A percentile compares a stretch with the other conserved stretches of the same genome.
phyloP scores from a whole-genome alignment of 2,888 invertebrate species.

The Drosophila flavopinicola region DNA sequence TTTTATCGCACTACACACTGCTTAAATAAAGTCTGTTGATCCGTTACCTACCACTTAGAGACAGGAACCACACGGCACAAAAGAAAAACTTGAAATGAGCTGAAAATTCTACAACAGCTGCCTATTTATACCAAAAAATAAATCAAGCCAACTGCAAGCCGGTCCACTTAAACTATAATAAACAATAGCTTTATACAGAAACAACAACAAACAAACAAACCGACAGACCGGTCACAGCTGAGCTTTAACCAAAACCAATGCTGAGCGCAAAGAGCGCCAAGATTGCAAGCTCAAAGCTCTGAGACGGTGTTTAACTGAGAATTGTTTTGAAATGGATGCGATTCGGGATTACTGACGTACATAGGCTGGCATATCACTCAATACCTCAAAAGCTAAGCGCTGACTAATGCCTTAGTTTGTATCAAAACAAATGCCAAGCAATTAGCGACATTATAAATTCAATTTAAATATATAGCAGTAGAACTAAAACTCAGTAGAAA shows the following conservation, averaged over 20 bases:
- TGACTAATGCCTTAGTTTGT: slow-evolving; percentile 49
- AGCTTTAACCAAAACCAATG: slow-evolving; percentile 51
- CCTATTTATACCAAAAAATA: slow-evolving; percentile 66
- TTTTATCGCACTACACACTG: slow-evolving; percentile 25
- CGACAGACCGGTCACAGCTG: slow-evolving; percentile 43
- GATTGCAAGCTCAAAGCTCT: slow-evolving; percentile 24
- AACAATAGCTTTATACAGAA: slow-evolving; percentile 44
- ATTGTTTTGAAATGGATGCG: not conserved
- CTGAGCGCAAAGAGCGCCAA: slow-evolving; percentile 17
- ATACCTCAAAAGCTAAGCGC: not conserved
- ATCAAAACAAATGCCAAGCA: slow-evolving; percentile 37
- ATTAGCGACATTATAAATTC: slow-evolving; percentile 42
- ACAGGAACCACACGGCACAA: slow-evolving; percentile 43
- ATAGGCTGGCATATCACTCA: no score
- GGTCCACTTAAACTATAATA: slow-evolving; percentile 31
- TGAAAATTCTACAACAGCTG: slow-evolving; percentile 69
- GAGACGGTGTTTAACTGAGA: not conserved
- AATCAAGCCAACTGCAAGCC: slow-evolving; percentile 29
- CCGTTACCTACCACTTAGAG: slow-evolving; percentile 50
- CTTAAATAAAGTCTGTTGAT: not conserved
- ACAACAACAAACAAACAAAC: slow-evolving; percentile 13
- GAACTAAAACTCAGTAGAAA: not conserved
- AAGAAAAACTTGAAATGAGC: slow-evolving; percentile 72
- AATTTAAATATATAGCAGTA: slow-evolving; percentile 1
- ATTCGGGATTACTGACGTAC: slow-evolving; percentile 4